A percentile compares a stretch with the other conserved stretches of the same genome.
Conservation (phyloP, 2,797 vertebrate species). For the Notoglanidium macrostoma region DNA sequence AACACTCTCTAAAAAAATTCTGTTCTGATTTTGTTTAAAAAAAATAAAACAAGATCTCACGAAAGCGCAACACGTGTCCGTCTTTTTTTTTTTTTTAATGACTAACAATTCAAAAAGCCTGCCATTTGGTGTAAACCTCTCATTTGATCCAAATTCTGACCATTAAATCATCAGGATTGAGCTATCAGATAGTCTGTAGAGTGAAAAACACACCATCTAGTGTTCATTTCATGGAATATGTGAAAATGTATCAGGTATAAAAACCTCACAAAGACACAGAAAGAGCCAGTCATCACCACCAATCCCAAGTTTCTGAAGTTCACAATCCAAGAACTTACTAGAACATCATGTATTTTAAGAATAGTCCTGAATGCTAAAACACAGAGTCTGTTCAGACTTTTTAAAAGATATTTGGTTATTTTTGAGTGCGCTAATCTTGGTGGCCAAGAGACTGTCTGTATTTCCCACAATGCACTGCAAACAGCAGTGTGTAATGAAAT, state of each 20-base stretch:
- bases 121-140: neutral
- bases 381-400: neutral
- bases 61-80: conserved; percentile 48
- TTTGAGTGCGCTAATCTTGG: neutral
- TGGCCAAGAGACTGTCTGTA: neutral
- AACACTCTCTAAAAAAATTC: conserved; percentile 52
- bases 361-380: neutral
- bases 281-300: neutral
- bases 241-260: neutral
- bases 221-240: neutral
- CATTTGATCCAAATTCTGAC: neutral
- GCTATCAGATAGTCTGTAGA: neutral
- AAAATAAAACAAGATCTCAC: conserved; percentile 72
- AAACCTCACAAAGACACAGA: neutral
- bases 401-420: neutral
- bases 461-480: neutral
- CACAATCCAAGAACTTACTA: neutral
- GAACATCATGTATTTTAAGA: neutral
- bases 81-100: neutral
- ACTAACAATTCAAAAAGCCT: conserved; percentile 4
- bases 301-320: neutral
- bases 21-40: conserved; percentile 72
- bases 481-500: neutral
- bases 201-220: conserved; percentile 1
- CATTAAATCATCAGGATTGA: neutral